Percentiles rank a stretch among this genome's conserved stretches.
Conservation (phyloP, 2,888 invertebrate species). For the Allolobophora icterica region DNA sequence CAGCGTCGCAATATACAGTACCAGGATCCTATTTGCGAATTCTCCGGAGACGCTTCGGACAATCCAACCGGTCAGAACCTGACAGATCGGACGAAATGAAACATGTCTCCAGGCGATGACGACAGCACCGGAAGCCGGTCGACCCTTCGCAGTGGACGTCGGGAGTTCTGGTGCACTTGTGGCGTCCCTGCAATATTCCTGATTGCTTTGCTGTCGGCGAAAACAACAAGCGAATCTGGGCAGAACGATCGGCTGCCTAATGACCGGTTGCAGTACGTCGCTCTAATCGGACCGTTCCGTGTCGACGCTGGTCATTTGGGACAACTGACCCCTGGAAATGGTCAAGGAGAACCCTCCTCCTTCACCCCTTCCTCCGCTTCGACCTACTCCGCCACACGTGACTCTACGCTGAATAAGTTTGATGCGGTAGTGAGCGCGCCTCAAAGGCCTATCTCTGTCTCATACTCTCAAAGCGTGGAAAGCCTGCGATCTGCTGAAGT, state of each 20-base stretch:
- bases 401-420: not conserved
- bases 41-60: not conserved
- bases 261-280: not conserved
- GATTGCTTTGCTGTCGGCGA: not conserved
- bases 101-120: not conserved
- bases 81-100: not conserved
- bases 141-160: not conserved
- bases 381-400: not conserved
- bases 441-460: not conserved
- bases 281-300: not conserved
- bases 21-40: not conserved
- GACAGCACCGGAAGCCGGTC: not conserved
- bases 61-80: not conserved
- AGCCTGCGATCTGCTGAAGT: not conserved
- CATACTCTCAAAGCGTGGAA: not conserved
- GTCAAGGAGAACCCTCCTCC: not conserved
- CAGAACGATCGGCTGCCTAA: not conserved
- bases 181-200: not conserved
- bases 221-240: not conserved
- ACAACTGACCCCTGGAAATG: not conserved
- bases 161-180: not conserved
- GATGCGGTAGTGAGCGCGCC: not conserved
- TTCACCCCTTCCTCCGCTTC: not conserved
- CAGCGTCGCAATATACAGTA: not conserved
- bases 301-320: not conserved